These are phyloP conservation scores for Tyto alba DNA, from an alignment of 2,113 vertebrate species.

Conservation along the genomic window DNA sequence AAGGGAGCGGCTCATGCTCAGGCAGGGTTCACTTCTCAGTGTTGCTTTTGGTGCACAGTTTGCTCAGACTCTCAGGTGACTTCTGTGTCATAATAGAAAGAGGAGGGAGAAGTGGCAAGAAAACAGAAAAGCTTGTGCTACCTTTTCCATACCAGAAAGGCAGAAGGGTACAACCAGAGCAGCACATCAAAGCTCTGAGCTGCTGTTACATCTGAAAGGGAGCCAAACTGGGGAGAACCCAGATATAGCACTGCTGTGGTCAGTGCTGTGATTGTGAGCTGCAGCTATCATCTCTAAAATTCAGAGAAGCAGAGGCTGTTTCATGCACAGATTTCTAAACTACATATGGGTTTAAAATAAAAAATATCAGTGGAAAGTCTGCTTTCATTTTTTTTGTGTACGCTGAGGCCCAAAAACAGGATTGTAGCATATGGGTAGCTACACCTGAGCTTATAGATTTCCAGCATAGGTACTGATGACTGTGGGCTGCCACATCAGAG, in stretches of 20 bases:
- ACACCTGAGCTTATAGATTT: background rate
- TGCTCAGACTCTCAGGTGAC: background rate
- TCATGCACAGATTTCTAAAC: background rate
- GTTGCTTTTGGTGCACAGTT: background rate
- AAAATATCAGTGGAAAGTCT: background rate
- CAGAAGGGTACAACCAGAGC: background rate
- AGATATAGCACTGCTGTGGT: background rate
- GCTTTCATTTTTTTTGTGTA: background rate
- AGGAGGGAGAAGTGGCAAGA: background rate
- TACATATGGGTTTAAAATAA: background rate
- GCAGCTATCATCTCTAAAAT: background rate
- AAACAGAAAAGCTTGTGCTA: background rate
- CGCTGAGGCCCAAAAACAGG: background rate
- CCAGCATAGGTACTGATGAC: background rate
- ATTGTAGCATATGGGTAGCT: background rate
- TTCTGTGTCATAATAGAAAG: background rate
- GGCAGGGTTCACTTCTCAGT: background rate
- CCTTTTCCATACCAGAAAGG: background rate
- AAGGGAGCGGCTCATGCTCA: background rate
- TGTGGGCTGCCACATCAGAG: background rate
- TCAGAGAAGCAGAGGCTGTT: background rate
- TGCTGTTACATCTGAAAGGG: background rate
- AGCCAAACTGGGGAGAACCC: background rate
- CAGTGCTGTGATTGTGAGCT: background rate
- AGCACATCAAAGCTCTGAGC: background rate